Conservation (phyloP, 2,113 vertebrate species). For the Reinhardtius hippoglossoides region DNA sequence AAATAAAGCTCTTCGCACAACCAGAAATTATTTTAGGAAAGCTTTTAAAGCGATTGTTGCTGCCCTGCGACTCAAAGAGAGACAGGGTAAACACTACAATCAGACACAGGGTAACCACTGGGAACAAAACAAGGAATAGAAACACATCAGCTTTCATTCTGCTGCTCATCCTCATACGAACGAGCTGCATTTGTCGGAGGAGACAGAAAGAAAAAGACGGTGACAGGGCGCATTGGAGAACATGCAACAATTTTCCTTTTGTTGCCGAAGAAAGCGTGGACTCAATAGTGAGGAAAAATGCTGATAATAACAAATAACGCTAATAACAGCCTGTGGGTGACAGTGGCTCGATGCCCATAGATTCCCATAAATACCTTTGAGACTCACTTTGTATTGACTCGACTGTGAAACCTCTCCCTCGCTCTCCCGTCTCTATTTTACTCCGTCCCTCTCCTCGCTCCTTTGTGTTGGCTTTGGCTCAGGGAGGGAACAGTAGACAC, state of each 20-base stretch:
- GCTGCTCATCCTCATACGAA: not conserved
- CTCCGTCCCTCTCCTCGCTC: slow-evolving; percentile 24
- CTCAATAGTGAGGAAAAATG: slow-evolving; percentile 70
- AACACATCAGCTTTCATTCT: slow-evolving; percentile 10
- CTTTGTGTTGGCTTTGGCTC: slow-evolving; percentile 64
- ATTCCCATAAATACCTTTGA: slow-evolving; percentile 67
- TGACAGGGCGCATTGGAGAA: slow-evolving; percentile 21
- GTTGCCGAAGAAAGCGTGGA: slow-evolving; percentile 47
- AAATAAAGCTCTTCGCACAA: slow-evolving; percentile 38
- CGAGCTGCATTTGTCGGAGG: not conserved
- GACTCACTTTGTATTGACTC: slow-evolving; percentile 75
- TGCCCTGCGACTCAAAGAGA: slow-evolving; percentile 22
- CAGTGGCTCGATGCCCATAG: slow-evolving; percentile 68
- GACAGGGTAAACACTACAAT: slow-evolving; percentile 27
- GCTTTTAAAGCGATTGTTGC: slow-evolving; percentile 33
- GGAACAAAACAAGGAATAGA: not conserved
- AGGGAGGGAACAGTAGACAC: slow-evolving; percentile 24
- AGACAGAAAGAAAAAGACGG: not conserved
- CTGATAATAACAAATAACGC: slow-evolving; percentile 79
- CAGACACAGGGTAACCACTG: slow-evolving; percentile 22
- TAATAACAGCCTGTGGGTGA: slow-evolving; percentile 63
- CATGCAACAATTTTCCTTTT: slow-evolving; percentile 59
- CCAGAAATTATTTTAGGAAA: slow-evolving; percentile 11
- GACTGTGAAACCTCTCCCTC: slow-evolving; percentile 52
- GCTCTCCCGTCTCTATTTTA: slow-evolving; percentile 47